phyloP scores from a whole-genome alignment of 1,140 invertebrate species.

The Vanessa tameamea region DNA sequence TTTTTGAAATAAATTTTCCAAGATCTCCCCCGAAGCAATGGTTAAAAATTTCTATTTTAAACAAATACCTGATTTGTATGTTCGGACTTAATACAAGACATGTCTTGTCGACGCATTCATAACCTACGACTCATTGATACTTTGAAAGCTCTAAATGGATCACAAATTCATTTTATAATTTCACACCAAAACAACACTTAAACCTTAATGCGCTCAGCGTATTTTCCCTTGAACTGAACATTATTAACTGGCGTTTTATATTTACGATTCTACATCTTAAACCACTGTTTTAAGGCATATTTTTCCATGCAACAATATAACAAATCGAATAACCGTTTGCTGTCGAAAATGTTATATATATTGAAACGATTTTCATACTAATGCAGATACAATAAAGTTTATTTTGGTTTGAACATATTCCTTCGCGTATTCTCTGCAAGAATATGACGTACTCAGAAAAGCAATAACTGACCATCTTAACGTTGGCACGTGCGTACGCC shows the following conservation, averaged over 20 bases:
- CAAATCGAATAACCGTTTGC: conserved; percentile 6
- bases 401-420: conserved; percentile 8
- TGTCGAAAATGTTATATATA: not conserved
- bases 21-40: not conserved
- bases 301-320: not conserved
- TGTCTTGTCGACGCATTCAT: conserved; percentile 30
- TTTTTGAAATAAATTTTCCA: too few species aligned
- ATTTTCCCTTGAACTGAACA: not conserved
- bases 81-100: not conserved
- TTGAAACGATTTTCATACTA: not conserved
- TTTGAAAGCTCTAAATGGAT: conserved; percentile 28
- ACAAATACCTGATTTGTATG: not conserved
- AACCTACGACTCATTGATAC: conserved; percentile 33
- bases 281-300: not conserved
- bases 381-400: not conserved
- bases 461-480: conserved; percentile 45
- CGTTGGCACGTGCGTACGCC: conserved; percentile 40
- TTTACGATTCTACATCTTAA: conserved; percentile 11
- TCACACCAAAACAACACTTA: conserved; percentile 2
- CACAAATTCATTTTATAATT: not conserved
- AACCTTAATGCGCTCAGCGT: not conserved
- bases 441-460: conserved; percentile 38
- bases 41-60: not conserved
- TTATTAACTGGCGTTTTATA: not conserved
- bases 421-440: not conserved